Base-by-base conservation (phyloP, 2,888 invertebrate genomes). In the Trisateles emortualis region DNA sequence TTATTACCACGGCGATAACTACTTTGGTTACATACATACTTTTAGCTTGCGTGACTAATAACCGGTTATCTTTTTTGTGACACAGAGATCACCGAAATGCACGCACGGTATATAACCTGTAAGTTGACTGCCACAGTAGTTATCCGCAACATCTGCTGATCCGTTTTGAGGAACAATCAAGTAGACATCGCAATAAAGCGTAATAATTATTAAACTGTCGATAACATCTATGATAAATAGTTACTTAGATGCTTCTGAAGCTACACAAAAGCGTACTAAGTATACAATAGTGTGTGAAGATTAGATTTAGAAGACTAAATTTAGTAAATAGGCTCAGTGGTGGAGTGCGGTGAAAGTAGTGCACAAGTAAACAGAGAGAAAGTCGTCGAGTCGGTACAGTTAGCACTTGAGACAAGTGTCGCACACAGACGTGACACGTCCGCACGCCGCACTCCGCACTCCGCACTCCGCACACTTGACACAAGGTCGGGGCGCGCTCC, bases 361-460 rank as follows among this genome's bases (percentile, higher is more conserved):
- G n/a, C 50, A 43, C 38, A 56, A 67, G 71, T 67, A 52, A 66
- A 66, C 42, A 39, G 39, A 50, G 62, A 66, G 66, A 66, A 67
- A 66, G 63, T 62, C 16, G 13, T n/a, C 17, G 51, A 26, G 48
- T n/a, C n/a, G n/a, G n/a, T 33, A 52, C 49, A 35, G 56, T 47
- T 39, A 36, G 38, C 36, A 43, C 26, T 47, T 16, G 14, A 32
- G 45, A 50, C 17, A 6, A 6, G 8, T 10, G 10, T 29, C 16
- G 4, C 13, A 2, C 39, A 24, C 17, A 36, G 8, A 33, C 6
- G 10, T 5, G 26, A 26, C 26, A 26, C 4, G 8, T 26, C 26
- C 19, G 5, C 19, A 19, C 3, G 26, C 26, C 5, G 26, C 26
- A 8, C 8, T 26, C 26, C 19, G 5, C 19, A 19, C 3, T 3